Conservation (phyloP, 64 coral and sea anemone genomes). For the Dendronephthya gigantea region DNA sequence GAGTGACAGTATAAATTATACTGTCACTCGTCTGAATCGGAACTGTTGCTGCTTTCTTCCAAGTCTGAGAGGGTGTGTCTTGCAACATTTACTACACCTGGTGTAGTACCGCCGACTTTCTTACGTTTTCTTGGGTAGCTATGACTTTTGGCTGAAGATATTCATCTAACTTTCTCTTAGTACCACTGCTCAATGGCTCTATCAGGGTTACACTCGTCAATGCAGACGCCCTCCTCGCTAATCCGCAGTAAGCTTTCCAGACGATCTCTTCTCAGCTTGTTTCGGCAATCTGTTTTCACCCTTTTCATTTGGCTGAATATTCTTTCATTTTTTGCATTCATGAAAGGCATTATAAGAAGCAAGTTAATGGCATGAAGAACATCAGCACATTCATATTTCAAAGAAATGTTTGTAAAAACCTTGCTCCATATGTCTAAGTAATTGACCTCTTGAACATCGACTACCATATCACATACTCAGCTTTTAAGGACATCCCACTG, state of each 20-base stretch:
- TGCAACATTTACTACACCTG: no score
- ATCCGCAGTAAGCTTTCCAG: neutral
- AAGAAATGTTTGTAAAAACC: neutral
- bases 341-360: constrained; percentile 26
- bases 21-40: no score
- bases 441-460: neutral
- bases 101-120: neutral
- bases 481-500: neutral
- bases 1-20: no score
- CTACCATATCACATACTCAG: neutral
- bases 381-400: neutral
- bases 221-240: neutral
- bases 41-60: no score
- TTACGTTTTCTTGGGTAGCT: constrained; percentile 22
- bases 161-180: neutral
- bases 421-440: neutral
- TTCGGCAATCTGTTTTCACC: constrained; percentile 25
- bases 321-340: constrained; percentile 18
- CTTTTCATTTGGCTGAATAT: constrained; percentile 35
- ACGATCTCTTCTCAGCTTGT: constrained; percentile 12
- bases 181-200: neutral
- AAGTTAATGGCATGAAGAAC: neutral
- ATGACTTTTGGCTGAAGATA: constrained; percentile 13
- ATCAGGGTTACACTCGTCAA: constrained; percentile 23
- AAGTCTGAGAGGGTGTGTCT: no score